Conservation (phyloP, 1,140 invertebrate species). For the Artemia franciscana region DNA sequence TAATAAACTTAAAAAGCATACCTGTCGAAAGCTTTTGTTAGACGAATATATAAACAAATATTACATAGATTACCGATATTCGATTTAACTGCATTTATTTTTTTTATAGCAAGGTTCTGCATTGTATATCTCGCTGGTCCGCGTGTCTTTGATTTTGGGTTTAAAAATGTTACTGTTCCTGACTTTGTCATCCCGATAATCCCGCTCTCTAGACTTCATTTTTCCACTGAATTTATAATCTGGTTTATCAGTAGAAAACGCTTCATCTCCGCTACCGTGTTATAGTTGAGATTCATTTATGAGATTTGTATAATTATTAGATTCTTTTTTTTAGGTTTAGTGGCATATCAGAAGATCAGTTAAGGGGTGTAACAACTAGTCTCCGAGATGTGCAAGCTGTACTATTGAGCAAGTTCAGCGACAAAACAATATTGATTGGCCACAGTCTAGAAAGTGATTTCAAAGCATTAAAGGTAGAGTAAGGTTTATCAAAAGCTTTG, state of each 20-base stretch:
- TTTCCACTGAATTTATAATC: neutral
- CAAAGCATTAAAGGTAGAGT: conserved; percentile 59
- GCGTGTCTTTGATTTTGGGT: too few species aligned
- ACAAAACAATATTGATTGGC: conserved; percentile 77
- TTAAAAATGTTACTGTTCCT: too few species aligned
- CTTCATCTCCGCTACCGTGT: conserved; percentile 11
- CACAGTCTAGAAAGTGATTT: conserved; percentile 93
- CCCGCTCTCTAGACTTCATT: conserved; percentile 10
- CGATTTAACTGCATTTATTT: too few species aligned
- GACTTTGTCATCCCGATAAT: conserved; percentile 12
- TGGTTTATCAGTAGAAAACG: neutral
- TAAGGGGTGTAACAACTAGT: conserved; percentile 37
- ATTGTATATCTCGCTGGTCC: too few species aligned
- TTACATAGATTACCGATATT: too few species aligned
- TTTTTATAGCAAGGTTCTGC: too few species aligned
- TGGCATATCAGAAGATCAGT: conserved; percentile 55
- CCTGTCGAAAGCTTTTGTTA: too few species aligned
- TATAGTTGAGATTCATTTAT: neutral
- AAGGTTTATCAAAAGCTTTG: too few species aligned
- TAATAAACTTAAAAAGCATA: too few species aligned
- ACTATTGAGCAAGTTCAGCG: conserved; percentile 60
- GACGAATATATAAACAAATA: too few species aligned
- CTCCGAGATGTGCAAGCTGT: conserved; percentile 68
- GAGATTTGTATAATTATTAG: neutral
- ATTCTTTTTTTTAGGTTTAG: conserved; percentile 35